Evolutionary conservation across 2,888 invertebrate species (phyloP).

Genomic region (Diadegma fenestrale): DNA sequence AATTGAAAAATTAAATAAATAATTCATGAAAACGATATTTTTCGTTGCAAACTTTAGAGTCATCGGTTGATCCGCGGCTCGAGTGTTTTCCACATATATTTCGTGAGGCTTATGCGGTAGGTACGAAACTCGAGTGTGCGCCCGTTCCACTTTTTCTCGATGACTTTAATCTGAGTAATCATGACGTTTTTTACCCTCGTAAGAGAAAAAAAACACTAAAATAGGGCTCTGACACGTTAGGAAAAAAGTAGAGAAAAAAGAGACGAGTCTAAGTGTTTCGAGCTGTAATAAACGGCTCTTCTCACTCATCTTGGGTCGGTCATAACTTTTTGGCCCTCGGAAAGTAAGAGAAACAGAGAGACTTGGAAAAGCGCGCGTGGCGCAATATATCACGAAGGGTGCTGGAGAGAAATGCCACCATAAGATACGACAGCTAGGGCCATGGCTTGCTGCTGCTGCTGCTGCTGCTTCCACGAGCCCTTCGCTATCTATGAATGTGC

Average conservation of each 20-base stretch:
- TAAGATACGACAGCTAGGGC: conserved; percentile 53
- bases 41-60: no score
- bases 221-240: not conserved
- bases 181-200: not conserved
- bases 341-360: conserved; percentile 53
- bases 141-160: not conserved
- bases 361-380: conserved; percentile 48
- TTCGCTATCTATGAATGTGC: conserved; percentile 34
- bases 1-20: no score
- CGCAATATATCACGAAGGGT: conserved; percentile 53
- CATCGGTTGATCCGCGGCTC: not conserved
- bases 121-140: no score
- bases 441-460: no score
- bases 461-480: conserved; percentile 51
- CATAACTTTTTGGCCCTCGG: conserved; percentile 53
- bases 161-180: not conserved
- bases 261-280: conserved; percentile 28
- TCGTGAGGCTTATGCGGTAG: no score
- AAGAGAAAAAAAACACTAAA: not conserved
- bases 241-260: conserved; percentile 7
- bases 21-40: no score
- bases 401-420: conserved; percentile 53
- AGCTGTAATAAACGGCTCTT: conserved; percentile 39
- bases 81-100: no score
- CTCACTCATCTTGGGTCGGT: conserved; percentile 57